Evolutionary conservation across 2,888 invertebrate species (phyloP), one percentile per base, ranked within the genome.

Genomic region (Hirtodrosophila cameraria): DNA sequence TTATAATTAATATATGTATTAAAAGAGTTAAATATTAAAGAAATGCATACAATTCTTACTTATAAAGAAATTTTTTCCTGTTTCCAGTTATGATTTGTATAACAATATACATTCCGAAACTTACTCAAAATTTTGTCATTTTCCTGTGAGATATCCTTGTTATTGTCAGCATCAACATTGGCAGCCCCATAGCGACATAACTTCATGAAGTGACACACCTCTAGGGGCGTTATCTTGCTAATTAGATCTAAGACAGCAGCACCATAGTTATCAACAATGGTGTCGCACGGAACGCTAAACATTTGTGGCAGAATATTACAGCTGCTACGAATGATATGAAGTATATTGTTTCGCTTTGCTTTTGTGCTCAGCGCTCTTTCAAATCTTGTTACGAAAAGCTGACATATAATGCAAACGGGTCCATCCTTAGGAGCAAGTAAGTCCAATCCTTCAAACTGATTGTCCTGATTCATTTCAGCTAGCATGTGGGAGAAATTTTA

Each of bases 301-400:
- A 38, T n/a, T n/a, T 1, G 0, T 1, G 1, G 55, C 5, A 64
- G 6, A 3, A 4, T 0, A 12, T 57, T 9, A 4, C 68, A 57
- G 25, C 6, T 5, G 2, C 11, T 2, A 0, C 13, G 0, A 1
- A 55, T 9, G 9, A 0, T 6, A 0, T 35, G n/a, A 9, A 48
- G 0, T 2, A 50, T 16, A 2, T 9, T 6, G 7, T 35, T 2
- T 0, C 60, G 49, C 25, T 67, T 67, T 1, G 3, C 39, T 13
- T 31, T 11, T 3, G 60, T 48, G 11, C 38, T 7, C 7, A 60
- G 0, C 3, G 28, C 1, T 2, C 2, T 0, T 3, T 48, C 12
- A 3, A 65, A 3, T 2, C 1, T n/a, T 5, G 13, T 2, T 5
- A 61, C 1, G 1, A 64, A 0, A 3, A 30, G 1, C 7, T 49